A percentile compares a stretch with the other conserved stretches of the same genome.
These are phyloP conservation scores for Hypanus sabinus DNA, from an alignment of 2,113 vertebrate species.

Conservation along the genomic window DNA sequence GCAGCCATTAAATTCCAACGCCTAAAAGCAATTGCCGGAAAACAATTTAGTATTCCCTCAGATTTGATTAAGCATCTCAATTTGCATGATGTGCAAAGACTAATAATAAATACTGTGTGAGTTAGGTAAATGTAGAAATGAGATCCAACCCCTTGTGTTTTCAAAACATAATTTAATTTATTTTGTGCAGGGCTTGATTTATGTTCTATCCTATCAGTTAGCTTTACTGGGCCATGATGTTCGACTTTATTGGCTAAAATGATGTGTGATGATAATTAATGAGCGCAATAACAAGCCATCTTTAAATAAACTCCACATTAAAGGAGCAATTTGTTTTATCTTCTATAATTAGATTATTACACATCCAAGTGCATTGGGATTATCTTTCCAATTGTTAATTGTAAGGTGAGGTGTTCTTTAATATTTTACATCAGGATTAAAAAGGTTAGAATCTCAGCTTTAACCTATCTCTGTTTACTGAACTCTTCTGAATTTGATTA, in stretches of 20 bases:
- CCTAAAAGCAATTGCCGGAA: neutral
- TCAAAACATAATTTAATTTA: slow-evolving; percentile 57
- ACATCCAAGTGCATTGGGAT: slow-evolving; percentile 65
- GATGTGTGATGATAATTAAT: slow-evolving; percentile 94
- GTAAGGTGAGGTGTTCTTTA: slow-evolving; percentile 46
- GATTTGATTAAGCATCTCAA: slow-evolving; percentile 43
- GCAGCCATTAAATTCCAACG: neutral
- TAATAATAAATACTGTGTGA: slow-evolving; percentile 49
- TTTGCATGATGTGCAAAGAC: slow-evolving; percentile 57
- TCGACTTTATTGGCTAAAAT: slow-evolving; percentile 69
- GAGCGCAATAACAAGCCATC: slow-evolving; percentile 86
- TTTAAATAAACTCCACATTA: slow-evolving; percentile 83
- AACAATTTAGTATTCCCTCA: slow-evolving; percentile 21
- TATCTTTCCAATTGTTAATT: slow-evolving; percentile 63
- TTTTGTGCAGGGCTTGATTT: slow-evolving; percentile 65
- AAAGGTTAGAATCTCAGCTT: neutral
- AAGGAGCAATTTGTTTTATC: slow-evolving; percentile 77
- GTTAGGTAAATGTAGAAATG: slow-evolving; percentile 40
- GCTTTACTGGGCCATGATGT: slow-evolving; percentile 62
- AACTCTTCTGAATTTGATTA: neutral
- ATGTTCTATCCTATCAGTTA: slow-evolving; percentile 73
- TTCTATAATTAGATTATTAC: slow-evolving; percentile 78
- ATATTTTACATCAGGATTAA: slow-evolving; percentile 15
- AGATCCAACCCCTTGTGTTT: slow-evolving; percentile 22
- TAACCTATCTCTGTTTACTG: neutral